A percentile compares a stretch with the other conserved stretches of the same genome.
These are phyloP conservation scores for Thymelicus lineola DNA, from an alignment of 2,888 invertebrate genomes.

Conservation along the genomic window DNA sequence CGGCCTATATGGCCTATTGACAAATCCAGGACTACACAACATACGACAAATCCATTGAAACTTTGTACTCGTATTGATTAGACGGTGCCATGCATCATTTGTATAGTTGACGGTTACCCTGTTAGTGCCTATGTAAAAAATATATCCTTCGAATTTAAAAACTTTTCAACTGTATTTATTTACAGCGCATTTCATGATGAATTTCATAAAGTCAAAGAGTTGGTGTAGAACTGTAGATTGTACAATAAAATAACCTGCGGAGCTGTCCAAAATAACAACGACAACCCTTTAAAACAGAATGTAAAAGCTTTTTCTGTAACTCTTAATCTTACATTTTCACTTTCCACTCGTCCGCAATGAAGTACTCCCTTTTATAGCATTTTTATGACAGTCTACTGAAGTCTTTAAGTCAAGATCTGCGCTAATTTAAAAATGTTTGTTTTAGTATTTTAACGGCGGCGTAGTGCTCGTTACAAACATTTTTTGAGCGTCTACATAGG, in stretches of 20 bases:
- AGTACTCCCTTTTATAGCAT: conserved; percentile 29
- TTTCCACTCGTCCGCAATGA: conserved; percentile 34
- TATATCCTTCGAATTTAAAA: neutral
- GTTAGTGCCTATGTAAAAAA: no score
- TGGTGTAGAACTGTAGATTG: conserved; percentile 13
- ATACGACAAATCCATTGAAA: no score
- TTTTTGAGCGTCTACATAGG: neutral
- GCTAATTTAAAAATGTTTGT: conserved; percentile 33
- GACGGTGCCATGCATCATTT: no score
- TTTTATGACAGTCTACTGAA: conserved; percentile 35
- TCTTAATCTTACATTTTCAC: conserved; percentile 28
- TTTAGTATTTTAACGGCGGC: conserved; percentile 26
- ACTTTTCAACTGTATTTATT: neutral
- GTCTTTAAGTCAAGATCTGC: conserved; percentile 37
- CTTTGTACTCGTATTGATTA: no score
- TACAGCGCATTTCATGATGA: conserved; percentile 6
- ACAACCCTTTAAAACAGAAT: conserved; percentile 26
- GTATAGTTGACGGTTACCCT: no score
- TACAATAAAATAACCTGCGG: conserved; percentile 12
- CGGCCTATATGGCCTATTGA: no score
- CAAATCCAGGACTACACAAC: no score
- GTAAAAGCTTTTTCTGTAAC: conserved; percentile 26
- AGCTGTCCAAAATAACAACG: conserved; percentile 31
- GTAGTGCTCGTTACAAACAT: conserved; percentile 2
- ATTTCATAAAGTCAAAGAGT: conserved; percentile 16